A percentile compares a stretch with the other conserved stretches of the same genome.
These are phyloP conservation scores for Apodemus agrarius DNA, from an alignment of 2,797 vertebrate species.

Conservation along the genomic window DNA sequence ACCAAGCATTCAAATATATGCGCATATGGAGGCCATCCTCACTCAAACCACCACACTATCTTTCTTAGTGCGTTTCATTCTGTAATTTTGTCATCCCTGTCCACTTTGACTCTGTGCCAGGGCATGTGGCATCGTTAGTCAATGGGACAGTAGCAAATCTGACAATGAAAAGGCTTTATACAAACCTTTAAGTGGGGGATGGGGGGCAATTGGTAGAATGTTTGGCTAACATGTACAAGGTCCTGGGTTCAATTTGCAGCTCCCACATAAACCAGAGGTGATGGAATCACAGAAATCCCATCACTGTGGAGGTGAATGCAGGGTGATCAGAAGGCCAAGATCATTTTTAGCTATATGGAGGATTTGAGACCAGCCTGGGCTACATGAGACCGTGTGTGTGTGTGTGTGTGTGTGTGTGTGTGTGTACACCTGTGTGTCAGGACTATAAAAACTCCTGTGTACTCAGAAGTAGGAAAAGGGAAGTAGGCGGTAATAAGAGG, in stretches of 20 bases:
- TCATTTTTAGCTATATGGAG: not conserved
- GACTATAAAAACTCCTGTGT: not conserved
- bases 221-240: not conserved
- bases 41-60: too few relatives aligned
- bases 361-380: not conserved
- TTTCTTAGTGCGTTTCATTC: not conserved
- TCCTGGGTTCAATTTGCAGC: not conserved
- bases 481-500: too few relatives aligned
- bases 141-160: not conserved
- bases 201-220: not conserved
- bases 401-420: not conserved
- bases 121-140: not conserved
- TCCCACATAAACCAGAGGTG: not conserved
- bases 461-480: not conserved
- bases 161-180: not conserved
- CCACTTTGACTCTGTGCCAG: not conserved
- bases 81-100: not conserved
- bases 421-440: not conserved
- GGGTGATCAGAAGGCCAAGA: not conserved
- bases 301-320: not conserved
- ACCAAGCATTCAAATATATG: not conserved
- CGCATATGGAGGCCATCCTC: too few relatives aligned
- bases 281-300: not conserved
- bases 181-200: not conserved
- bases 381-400: not conserved